These are phyloP conservation scores for Aphelinus atriplicis DNA, from an alignment of 1,140 invertebrate genomes.

Conservation along the genomic window DNA sequence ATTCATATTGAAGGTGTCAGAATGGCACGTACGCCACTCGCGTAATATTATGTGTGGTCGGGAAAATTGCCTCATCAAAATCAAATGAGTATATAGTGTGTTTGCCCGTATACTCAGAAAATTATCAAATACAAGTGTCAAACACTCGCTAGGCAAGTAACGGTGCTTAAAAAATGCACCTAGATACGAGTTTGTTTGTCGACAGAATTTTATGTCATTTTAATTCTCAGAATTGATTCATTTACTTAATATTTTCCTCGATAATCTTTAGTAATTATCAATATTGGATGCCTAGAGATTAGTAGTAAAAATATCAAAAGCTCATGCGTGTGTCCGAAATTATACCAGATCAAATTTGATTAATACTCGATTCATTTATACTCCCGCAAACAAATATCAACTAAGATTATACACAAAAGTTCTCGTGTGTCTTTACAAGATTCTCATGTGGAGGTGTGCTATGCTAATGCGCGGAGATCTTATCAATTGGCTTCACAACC, in stretches of 20 bases:
- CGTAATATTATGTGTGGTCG: neutral
- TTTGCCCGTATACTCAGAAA: too few relatives aligned
- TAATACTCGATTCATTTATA: too few relatives aligned
- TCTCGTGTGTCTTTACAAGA: neutral
- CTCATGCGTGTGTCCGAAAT: too few relatives aligned
- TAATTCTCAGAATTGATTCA: too few relatives aligned
- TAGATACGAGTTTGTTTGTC: too few relatives aligned
- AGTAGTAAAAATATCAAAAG: too few relatives aligned
- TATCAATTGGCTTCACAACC: neutral
- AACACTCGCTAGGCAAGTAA: neutral
- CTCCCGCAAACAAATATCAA: neutral
- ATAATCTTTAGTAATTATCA: neutral
- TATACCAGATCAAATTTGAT: too few relatives aligned
- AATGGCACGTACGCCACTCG: neutral
- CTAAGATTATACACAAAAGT: neutral
- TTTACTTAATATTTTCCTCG: neutral
- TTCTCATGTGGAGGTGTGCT: neutral
- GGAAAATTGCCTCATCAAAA: neutral
- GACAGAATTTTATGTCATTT: too few relatives aligned
- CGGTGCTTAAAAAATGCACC: too few relatives aligned
- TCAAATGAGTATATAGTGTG: too few relatives aligned
- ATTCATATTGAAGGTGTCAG: too few relatives aligned
- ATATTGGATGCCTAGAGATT: neutral
- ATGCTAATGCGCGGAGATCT: neutral
- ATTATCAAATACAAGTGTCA: slow-evolving; percentile 19